Evolutionary conservation across 2,113 vertebrate genomes (phyloP).

Genomic region (Ptilorrhoa leucosticta): DNA sequence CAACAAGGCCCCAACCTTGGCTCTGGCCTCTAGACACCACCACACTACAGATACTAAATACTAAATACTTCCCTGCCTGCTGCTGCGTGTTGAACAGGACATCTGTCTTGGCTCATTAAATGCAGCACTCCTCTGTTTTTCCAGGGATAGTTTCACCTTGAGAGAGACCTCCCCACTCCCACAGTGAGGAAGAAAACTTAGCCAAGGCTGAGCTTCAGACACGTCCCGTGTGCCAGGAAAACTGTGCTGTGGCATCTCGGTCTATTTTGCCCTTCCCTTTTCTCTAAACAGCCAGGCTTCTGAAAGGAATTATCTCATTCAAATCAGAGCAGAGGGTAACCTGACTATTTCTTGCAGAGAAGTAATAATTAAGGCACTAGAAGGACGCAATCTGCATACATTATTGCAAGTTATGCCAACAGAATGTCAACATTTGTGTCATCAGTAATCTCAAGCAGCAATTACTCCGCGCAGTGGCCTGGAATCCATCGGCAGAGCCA

Average conservation of each 20-base stretch:
- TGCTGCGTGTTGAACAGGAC: neutral
- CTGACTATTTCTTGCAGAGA: slow-evolving; percentile 72
- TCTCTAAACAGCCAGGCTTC: neutral
- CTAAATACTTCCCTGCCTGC: neutral
- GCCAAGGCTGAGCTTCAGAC: neutral
- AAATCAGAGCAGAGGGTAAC: slow-evolving; percentile 74
- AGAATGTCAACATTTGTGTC: slow-evolving; percentile 82
- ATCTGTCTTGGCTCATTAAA: slow-evolving; percentile 57
- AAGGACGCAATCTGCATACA: slow-evolving; percentile 81
- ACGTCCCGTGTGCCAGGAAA: neutral
- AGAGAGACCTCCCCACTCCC: slow-evolving; percentile 3
- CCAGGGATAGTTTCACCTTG: slow-evolving; percentile 42
- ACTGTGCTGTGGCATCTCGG: fast-evolving
- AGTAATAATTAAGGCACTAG: slow-evolving; percentile 77
- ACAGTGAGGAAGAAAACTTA: neutral
- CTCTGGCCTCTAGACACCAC: neutral
- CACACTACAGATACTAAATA: slow-evolving; percentile 2
- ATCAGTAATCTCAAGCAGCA: slow-evolving; percentile 72
- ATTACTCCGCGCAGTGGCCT: slow-evolving; percentile 64
- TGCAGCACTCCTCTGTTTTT: slow-evolving; percentile 27
- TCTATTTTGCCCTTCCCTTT: neutral
- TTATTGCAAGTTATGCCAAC: slow-evolving; percentile 82
- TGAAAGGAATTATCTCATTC: slow-evolving; percentile 61
- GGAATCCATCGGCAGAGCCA: slow-evolving; percentile 36
- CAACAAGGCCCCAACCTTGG: slow-evolving; percentile 28